Conservation (phyloP, 2,113 vertebrate species). For the Tychaedon coryphoeus region DNA sequence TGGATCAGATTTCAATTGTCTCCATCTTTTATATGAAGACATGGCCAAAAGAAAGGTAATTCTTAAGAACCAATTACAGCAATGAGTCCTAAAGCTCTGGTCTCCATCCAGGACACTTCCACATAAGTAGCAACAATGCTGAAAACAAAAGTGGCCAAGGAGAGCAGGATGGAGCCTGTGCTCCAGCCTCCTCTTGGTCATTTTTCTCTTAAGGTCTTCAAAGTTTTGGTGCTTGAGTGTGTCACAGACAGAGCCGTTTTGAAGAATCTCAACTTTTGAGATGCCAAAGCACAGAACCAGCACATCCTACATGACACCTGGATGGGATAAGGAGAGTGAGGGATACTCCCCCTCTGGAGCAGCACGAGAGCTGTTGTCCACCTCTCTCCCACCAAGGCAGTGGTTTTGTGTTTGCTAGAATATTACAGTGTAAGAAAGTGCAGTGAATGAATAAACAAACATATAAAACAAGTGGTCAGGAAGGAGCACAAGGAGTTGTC, state of each 20-base stretch:
- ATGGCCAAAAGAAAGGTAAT: background rate
- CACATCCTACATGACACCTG: background rate
- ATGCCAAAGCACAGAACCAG: background rate
- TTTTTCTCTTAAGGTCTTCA: background rate
- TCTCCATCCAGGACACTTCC: background rate
- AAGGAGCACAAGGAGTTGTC: slow-evolving; percentile 62
- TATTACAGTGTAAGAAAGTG: background rate
- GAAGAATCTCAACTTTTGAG: background rate
- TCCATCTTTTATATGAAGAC: background rate
- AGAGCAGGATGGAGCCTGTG: background rate
- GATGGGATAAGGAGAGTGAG: background rate
- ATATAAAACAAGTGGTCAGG: slow-evolving; percentile 56
- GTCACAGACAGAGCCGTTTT: background rate
- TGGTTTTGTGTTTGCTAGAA: background rate
- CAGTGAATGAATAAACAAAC: slow-evolving; percentile 60
- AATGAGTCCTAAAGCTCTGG: background rate
- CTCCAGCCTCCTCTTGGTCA: background rate
- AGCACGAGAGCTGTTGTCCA: background rate
- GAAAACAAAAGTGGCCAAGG: background rate
- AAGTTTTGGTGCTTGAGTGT: background rate
- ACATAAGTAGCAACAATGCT: background rate
- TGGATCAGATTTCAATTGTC: background rate
- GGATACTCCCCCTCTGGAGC: background rate
- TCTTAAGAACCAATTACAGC: background rate
- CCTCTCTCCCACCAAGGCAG: background rate